A percentile compares a stretch with the other conserved stretches of the same genome.
Evolutionary conservation across 2,797 vertebrate genomes (phyloP).

Genomic region (Cryptoblepharus egeriae): DNA sequence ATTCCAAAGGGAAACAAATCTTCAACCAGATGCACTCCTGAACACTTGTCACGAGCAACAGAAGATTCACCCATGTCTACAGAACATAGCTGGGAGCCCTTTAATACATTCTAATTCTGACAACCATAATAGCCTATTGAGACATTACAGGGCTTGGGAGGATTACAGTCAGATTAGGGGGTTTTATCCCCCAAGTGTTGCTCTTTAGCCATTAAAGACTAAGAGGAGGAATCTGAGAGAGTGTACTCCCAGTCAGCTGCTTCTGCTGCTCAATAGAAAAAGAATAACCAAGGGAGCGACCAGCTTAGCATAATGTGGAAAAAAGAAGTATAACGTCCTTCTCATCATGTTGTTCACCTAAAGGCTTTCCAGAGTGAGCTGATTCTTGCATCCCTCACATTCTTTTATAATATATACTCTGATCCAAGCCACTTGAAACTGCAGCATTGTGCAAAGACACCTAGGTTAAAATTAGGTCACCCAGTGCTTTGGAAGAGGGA

Average conservation of each 20-base stretch:
- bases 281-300: neutral
- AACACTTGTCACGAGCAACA: neutral
- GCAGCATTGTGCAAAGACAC: conserved; percentile 13
- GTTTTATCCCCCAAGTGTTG: conserved; percentile 12
- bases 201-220: neutral
- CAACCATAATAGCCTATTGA: neutral
- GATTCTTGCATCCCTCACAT: neutral
- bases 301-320: neutral
- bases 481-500: neutral
- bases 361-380: neutral
- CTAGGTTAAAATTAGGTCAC: conserved; percentile 20
- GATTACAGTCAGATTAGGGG: conserved; percentile 13
- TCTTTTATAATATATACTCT: neutral
- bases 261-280: neutral
- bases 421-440: neutral
- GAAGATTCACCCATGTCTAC: neutral
- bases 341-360: neutral
- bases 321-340: neutral
- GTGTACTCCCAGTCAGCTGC: neutral
- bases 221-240: neutral
- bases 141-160: neutral
- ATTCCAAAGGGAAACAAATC: neutral
- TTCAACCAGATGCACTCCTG: neutral
- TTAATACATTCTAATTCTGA: neutral
- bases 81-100: neutral